phyloP scores from a whole-genome alignment of 2,113 vertebrate species.

The Paramisgurnus dabryanus region DNA sequence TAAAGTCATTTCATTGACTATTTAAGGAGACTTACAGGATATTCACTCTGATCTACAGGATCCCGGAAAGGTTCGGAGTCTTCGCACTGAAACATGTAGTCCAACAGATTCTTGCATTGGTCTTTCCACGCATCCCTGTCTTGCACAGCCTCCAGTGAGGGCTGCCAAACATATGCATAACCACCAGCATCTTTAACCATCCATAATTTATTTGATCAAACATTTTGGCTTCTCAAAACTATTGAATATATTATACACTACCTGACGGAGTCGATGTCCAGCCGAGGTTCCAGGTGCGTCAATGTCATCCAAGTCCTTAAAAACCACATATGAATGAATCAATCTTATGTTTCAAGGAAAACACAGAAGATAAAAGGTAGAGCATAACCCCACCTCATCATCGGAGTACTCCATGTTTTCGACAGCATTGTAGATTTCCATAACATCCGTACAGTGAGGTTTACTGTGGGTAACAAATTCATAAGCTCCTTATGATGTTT shows the following conservation, averaged over 20 bases:
- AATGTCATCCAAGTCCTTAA: conserved; percentile 80
- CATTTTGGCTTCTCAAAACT: too few species aligned
- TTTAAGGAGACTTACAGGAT: conserved; percentile 81
- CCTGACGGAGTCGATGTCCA: conserved; percentile 78
- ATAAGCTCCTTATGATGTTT: neutral
- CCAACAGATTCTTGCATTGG: conserved; percentile 85
- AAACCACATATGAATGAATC: neutral
- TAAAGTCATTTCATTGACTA: too few species aligned
- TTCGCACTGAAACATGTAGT: conserved; percentile 91
- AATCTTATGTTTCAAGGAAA: neutral
- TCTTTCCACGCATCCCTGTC: conserved; percentile 90
- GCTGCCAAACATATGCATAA: conserved; percentile 45
- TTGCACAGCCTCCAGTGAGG: conserved; percentile 63
- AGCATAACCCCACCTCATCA: conserved; percentile 76
- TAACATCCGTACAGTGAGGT: conserved; percentile 84
- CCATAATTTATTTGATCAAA: neutral
- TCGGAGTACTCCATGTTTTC: conserved; percentile 84
- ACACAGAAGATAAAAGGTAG: neutral
- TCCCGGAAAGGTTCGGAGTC: conserved; percentile 95
- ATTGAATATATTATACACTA: conserved; percentile 38
- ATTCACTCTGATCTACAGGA: conserved; percentile 88
- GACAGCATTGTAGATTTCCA: conserved; percentile 85
- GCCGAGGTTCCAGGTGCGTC: conserved; percentile 83
- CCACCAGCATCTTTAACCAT: neutral
- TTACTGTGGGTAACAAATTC: conserved; percentile 73